Conservation (phyloP, 2,797 vertebrate species). For the Microctenopoma stevenorrisi region DNA sequence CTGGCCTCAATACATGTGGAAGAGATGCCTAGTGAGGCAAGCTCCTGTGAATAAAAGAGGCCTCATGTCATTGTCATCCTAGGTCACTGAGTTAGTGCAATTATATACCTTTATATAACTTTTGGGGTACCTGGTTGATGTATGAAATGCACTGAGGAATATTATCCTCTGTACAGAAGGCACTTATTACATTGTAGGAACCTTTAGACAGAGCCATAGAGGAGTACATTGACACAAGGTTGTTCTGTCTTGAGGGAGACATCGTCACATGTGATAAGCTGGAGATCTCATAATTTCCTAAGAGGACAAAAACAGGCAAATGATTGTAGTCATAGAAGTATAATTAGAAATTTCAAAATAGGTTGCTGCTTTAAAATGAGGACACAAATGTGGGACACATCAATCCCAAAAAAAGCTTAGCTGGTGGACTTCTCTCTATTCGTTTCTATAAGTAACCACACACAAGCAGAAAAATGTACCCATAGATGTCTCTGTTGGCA, state of each 20-base stretch:
- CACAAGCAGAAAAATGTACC: constrained; percentile 75
- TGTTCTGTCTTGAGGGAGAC: constrained; percentile 86
- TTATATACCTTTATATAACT: background rate
- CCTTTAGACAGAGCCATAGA: constrained; percentile 84
- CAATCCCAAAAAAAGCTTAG: constrained; percentile 31
- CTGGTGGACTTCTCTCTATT: constrained; percentile 30
- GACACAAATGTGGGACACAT: constrained; percentile 69
- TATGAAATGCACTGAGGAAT: constrained; percentile 90
- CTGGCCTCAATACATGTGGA: constrained; percentile 84
- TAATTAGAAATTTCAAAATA: constrained; percentile 35
- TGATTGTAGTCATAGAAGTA: background rate
- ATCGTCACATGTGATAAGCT: constrained; percentile 87
- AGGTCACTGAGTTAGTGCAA: background rate
- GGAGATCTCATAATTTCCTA: constrained; percentile 80
- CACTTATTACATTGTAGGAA: constrained; percentile 85
- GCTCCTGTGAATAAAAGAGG: constrained; percentile 82
- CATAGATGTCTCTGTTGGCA: constrained; percentile 84
- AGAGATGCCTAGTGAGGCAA: constrained; percentile 89
- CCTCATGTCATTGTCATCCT: background rate
- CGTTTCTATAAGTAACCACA: constrained; percentile 12
- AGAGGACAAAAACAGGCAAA: constrained; percentile 23
- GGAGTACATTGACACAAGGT: constrained; percentile 79
- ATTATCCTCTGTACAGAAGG: constrained; percentile 96
- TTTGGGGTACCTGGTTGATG: constrained; percentile 89
- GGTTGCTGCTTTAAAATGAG: constrained; percentile 64